Conservation (phyloP, 2,113 vertebrate species). For the Stictonetta naevosa region DNA sequence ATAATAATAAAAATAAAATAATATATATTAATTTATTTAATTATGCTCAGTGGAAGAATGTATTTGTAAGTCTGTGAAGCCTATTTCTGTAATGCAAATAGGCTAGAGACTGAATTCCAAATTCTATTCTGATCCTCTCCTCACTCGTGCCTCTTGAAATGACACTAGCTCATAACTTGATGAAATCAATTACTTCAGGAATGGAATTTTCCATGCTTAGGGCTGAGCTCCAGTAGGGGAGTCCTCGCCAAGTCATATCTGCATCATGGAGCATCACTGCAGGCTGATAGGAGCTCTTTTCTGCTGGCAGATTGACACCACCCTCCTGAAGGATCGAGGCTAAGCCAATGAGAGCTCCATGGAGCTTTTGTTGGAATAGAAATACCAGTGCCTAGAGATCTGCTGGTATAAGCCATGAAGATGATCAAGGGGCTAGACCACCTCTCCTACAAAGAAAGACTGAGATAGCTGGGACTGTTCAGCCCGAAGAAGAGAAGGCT, state of each 20-base stretch:
- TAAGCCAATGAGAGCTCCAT: background rate
- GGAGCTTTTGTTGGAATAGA: background rate
- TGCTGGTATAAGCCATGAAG: background rate
- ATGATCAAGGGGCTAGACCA: too few species aligned
- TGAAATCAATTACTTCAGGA: background rate
- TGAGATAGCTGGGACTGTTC: too few species aligned
- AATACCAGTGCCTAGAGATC: background rate
- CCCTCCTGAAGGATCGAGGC: background rate
- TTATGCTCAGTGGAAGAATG: background rate
- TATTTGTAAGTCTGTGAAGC: background rate
- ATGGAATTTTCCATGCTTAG: background rate
- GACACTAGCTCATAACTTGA: background rate
- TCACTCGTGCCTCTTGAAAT: background rate
- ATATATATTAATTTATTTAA: too few species aligned
- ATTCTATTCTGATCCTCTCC: background rate
- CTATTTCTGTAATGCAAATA: background rate
- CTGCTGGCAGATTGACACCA: background rate
- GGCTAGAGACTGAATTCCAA: background rate
- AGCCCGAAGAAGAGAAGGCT: too few species aligned
- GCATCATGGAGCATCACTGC: rapidly evolving
- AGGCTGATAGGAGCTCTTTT: background rate
- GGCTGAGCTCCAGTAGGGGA: background rate
- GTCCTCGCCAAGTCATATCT: rapidly evolving
- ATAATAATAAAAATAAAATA: too few species aligned
- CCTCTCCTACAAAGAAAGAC: too few species aligned